Evolutionary conservation across 2,797 vertebrate species (phyloP), one percentile per base, ranked within the genome.

Genomic region (Falco columbarius): DNA sequence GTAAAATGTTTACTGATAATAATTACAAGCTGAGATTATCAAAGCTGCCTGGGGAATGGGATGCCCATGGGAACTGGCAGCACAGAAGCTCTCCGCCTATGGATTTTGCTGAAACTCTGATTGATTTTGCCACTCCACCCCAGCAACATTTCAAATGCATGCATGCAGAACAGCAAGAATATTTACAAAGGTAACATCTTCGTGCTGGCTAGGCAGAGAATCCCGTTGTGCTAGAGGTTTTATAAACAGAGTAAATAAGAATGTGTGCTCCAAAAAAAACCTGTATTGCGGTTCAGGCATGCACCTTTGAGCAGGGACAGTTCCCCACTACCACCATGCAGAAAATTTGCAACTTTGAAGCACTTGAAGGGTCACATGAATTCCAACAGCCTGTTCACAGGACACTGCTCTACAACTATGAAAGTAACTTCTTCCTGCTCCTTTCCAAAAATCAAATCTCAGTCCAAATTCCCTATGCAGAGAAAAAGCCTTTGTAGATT

Each of bases 1-100:
- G 71, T 47, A 65, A 58, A 95, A 40, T 82, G 83, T 91, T 93
- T 87, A 55, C 86, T 47, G 83, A 20, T 67, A 58, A 91, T 95
- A 89, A 97, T 94, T 90, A 83, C 68, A n/a, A 38, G 16, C 63
- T 61, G 74, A 85, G 68, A 65, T 89, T 63, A 72, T 26, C 42
- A 38, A 36, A 68, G 77, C 11, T 54, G 77, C 83, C 90, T 15
- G 4, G 7, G 86, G 94, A 49, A 62, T 72, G 18, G 61, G 68
- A 22, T 62, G 72, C 90, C 89, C 79, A 15, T 2, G 65, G 90
- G 97, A 95, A 2, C 77, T 8, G 12, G 59, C 81, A 56, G 81
- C 29, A 19, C 61, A 44, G 71, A 58, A 70, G 23, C 36, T 81
- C 90, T 77, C 93, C 1, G 0, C 93, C 89, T 86, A 8, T 36